These are phyloP conservation scores for Phortica magna DNA, from an alignment of 2,888 invertebrate species.

Conservation along the genomic window DNA sequence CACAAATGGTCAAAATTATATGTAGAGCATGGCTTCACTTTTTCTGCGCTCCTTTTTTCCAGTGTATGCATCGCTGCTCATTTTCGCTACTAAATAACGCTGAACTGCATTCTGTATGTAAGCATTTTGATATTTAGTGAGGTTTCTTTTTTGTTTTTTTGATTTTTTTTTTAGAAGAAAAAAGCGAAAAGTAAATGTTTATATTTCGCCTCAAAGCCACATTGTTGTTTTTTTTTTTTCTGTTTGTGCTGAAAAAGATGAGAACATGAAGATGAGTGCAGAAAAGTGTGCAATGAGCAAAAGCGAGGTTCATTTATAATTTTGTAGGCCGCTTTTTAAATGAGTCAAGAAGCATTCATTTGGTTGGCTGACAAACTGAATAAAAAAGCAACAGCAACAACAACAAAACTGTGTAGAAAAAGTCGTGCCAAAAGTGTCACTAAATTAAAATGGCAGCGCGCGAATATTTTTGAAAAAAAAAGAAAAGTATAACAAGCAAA, in stretches of 20 bases:
- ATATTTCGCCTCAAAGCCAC: slow-evolving; percentile 39
- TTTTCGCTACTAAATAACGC: slow-evolving; percentile 68
- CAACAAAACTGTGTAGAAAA: neutral
- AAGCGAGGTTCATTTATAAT: slow-evolving; percentile 32
- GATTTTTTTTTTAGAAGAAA: neutral
- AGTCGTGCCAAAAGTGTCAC: slow-evolving; percentile 29
- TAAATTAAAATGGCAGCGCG: slow-evolving; percentile 26
- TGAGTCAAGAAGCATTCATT: neutral
- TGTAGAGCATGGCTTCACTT: too few species aligned
- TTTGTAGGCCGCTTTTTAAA: slow-evolving; percentile 14
- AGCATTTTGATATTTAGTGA: slow-evolving; percentile 26
- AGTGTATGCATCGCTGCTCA: slow-evolving; percentile 57
- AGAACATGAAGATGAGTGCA: neutral
- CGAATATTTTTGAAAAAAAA: neutral
- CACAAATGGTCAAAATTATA: too few species aligned
- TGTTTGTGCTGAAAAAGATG: slow-evolving; percentile 34
- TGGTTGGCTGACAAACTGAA: neutral
- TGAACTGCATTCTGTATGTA: slow-evolving; percentile 32
- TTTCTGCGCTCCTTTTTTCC: too few species aligned
- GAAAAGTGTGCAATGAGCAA: slow-evolving; percentile 30
- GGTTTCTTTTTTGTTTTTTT: neutral
- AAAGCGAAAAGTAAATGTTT: slow-evolving; percentile 21
- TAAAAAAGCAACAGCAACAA: neutral
- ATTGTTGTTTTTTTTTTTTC: slow-evolving; percentile 47
- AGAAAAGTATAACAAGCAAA: neutral